Percentiles rank a stretch among this genome's conserved stretches.
phyloP scores from a whole-genome alignment of 2,113 vertebrate species.

The Xenotilapia caudafasciata region DNA sequence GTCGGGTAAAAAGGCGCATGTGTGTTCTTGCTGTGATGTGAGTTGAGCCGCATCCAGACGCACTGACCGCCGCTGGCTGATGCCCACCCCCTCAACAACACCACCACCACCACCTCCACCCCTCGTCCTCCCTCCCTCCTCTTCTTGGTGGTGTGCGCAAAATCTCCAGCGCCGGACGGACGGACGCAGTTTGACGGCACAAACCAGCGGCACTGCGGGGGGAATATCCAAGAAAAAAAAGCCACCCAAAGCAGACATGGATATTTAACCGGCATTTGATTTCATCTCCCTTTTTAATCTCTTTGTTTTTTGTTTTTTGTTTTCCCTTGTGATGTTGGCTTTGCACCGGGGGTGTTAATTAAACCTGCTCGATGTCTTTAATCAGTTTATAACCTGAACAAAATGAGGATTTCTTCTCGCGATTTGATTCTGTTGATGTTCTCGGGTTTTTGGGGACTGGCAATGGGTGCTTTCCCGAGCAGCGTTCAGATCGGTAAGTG shows the following conservation, averaged over 20 bases:
- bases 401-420: slow-evolving; percentile 93
- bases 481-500: slow-evolving; percentile 93
- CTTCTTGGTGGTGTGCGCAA: slow-evolving; percentile 75
- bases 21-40: slow-evolving; percentile 39
- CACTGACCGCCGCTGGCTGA: slow-evolving; percentile 70
- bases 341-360: slow-evolving; percentile 31
- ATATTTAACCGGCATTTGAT: slow-evolving; percentile 62
- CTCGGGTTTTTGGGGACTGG: slow-evolving; percentile 87
- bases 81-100: slow-evolving; percentile 5
- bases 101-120: slow-evolving; percentile 14
- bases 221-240: slow-evolving; percentile 29
- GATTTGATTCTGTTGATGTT: slow-evolving; percentile 88
- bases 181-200: slow-evolving; percentile 60
- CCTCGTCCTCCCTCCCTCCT: background rate
- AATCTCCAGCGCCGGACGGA: slow-evolving; percentile 76
- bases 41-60: slow-evolving; percentile 60
- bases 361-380: slow-evolving; percentile 83
- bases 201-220: slow-evolving; percentile 79
- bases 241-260: slow-evolving; percentile 61
- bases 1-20: slow-evolving; percentile 33
- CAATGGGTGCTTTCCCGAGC: slow-evolving; percentile 96
- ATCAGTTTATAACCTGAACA: slow-evolving; percentile 79
- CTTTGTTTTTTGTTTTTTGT: background rate
- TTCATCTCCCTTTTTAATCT: background rate
- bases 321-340: slow-evolving; percentile 33